Evolutionary conservation across 2,113 vertebrate genomes (phyloP).

Genomic region (Eleginops maclovinus): DNA sequence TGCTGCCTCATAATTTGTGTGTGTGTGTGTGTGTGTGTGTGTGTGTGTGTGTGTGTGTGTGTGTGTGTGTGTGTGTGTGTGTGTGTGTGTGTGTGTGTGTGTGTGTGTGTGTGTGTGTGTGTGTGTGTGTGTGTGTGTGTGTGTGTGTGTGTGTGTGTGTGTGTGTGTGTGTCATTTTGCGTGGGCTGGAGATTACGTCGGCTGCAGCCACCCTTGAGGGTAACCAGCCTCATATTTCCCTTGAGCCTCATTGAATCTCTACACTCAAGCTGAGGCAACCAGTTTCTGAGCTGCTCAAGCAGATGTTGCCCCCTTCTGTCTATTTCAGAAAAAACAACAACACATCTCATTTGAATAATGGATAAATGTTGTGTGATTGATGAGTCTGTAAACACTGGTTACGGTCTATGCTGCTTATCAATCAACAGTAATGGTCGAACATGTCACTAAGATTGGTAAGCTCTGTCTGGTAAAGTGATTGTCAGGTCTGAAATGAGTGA

Average conservation of each 20-base stretch:
- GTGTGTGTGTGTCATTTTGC: conserved; percentile 28
- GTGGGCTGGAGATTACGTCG: conserved; percentile 63
- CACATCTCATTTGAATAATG: conserved; percentile 59
- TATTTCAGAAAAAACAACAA: conserved; percentile 21
- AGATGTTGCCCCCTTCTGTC: conserved; percentile 74
- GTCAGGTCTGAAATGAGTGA: conserved; percentile 52
- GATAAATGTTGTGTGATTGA: conserved; percentile 65
- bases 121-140: background rate
- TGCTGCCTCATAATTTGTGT: conserved; percentile 43
- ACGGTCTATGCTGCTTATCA: conserved; percentile 62
- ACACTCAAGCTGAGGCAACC: conserved; percentile 38
- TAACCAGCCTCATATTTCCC: conserved; percentile 70
- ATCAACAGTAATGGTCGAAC: conserved; percentile 62
- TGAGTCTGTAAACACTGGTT: conserved; percentile 65
- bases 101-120: background rate
- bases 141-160: conserved; percentile 8
- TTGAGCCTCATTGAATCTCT: conserved; percentile 54
- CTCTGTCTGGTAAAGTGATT: conserved; percentile 50
- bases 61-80: conserved; percentile 22
- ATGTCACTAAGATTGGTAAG: conserved; percentile 62
- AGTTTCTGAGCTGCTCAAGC: conserved; percentile 28
- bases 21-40: conserved; percentile 7
- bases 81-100: too few species aligned
- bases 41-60: conserved; percentile 1
- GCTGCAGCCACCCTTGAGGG: conserved; percentile 47